Evolutionary conservation across 92 coral and sea anemone species (phyloP).

Genomic region (Heteractis magnifica): DNA sequence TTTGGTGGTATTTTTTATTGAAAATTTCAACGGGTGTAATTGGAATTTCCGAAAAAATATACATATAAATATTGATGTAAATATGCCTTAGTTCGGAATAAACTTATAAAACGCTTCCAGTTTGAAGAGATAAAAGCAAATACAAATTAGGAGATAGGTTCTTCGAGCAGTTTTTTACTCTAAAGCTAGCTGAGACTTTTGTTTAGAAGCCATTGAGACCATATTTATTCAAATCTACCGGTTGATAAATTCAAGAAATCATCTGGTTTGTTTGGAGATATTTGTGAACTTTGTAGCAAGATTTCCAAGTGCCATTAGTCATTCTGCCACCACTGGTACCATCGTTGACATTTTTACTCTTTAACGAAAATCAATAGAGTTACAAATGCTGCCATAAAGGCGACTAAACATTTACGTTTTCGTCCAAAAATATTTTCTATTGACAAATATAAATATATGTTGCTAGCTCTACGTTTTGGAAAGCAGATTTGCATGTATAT

Average conservation of each 20-base stretch:
- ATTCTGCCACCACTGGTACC: not conserved
- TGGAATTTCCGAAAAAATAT: not conserved
- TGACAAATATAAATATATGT: too few species aligned
- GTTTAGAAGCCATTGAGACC: not conserved
- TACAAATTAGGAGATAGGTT: not conserved
- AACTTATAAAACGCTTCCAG: not conserved
- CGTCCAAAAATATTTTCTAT: too few species aligned
- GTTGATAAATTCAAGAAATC: not conserved
- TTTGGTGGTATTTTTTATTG: not conserved
- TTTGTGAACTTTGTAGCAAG: not conserved
- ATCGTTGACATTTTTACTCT: not conserved
- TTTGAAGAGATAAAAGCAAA: not conserved
- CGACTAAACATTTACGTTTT: not conserved
- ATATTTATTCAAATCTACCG: not conserved
- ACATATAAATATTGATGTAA: not conserved
- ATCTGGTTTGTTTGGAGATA: not conserved
- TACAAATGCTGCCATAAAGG: not conserved
- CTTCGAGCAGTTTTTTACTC: not conserved
- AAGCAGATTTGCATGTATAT: too few species aligned
- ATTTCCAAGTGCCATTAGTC: not conserved
- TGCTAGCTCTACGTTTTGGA: too few species aligned
- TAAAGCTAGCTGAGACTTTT: not conserved
- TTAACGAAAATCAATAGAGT: not conserved
- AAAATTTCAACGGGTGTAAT: not conserved
- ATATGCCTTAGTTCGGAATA: not conserved